These are phyloP conservation scores for Tapirus indicus DNA, from an alignment of 2,797 vertebrate genomes.

Conservation along the genomic window DNA sequence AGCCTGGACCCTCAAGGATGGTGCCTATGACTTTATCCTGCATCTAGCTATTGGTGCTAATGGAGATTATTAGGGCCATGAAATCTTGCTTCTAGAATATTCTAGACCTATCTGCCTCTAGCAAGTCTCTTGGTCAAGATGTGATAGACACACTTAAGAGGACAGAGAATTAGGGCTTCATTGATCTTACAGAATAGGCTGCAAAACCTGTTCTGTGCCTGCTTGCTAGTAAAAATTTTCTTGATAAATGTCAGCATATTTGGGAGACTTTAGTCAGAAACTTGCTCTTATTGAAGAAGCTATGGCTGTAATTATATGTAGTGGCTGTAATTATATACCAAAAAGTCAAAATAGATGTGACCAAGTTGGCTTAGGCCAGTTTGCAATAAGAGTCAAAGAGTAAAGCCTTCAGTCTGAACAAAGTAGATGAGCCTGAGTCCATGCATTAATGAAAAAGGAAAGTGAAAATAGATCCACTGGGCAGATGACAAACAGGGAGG, in stretches of 20 bases:
- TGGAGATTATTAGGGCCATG: not conserved
- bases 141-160: not conserved
- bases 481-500: not conserved
- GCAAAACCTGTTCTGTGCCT: not conserved
- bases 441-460: not conserved
- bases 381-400: not conserved
- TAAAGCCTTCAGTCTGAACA: not conserved
- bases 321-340: not conserved
- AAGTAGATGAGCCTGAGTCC: not conserved
- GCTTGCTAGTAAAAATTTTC: not conserved
- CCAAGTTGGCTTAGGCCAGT: not conserved
- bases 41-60: not conserved
- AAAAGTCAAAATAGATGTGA: not conserved
- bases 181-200: not conserved
- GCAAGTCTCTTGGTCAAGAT: not conserved
- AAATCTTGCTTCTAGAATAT: constrained; percentile 23
- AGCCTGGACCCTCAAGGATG: not conserved
- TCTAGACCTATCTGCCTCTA: not conserved
- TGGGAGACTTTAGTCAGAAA: not conserved
- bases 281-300: not conserved
- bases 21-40: not conserved
- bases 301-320: not conserved
- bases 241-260: not conserved
- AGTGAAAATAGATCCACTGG: not conserved
- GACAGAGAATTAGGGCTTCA: not conserved